These are phyloP conservation scores for Atethmia centrago DNA, from an alignment of 2,888 invertebrate genomes.

Conservation along the genomic window DNA sequence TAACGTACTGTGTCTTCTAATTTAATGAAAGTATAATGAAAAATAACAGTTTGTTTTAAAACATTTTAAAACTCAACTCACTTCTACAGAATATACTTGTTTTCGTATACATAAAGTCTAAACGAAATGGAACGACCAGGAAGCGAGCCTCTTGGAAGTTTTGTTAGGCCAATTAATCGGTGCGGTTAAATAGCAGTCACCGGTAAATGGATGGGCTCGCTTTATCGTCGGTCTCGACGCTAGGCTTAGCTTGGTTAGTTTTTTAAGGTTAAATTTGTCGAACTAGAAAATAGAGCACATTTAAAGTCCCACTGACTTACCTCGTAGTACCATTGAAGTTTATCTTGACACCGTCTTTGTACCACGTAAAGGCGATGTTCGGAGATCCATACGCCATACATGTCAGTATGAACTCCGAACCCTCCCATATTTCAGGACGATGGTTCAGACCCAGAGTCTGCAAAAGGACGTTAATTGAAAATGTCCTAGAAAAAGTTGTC, in stretches of 20 bases:
- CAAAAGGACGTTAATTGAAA: not conserved
- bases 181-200: slow-evolving; percentile 51
- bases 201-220: slow-evolving; percentile 50
- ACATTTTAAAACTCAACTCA: not conserved
- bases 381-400: no score
- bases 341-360: no score
- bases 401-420: no score
- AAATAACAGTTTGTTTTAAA: not conserved
- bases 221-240: not conserved
- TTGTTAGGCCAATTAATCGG: slow-evolving; percentile 19
- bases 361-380: no score
- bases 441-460: no score
- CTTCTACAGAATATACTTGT: not conserved
- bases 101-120: not conserved
- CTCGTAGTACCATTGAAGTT: no score
- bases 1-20: not conserved
- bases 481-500: not conserved
- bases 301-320: not conserved
- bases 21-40: not conserved
- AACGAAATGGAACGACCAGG: slow-evolving; percentile 6
- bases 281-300: not conserved
- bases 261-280: not conserved
- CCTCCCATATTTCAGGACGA: no score
- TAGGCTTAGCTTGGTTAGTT: not conserved
- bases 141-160: slow-evolving; percentile 13